These are phyloP conservation scores for Rhea americana DNA, from an alignment of 2,113 vertebrate genomes.

Conservation along the genomic window DNA sequence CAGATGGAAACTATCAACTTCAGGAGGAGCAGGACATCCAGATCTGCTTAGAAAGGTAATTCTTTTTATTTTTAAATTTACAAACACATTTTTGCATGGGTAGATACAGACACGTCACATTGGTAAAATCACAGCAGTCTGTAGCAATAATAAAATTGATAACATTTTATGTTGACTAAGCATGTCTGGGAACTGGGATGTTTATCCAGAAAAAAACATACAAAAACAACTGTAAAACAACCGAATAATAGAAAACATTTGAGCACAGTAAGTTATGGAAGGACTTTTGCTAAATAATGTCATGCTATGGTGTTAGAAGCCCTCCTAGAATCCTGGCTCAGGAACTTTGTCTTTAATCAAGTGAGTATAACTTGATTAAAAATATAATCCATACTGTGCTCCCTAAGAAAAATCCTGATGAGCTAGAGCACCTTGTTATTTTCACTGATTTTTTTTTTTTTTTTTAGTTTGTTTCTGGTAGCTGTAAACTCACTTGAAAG, in stretches of 20 bases:
- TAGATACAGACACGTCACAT: neutral
- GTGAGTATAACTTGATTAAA: neutral
- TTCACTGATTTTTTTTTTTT: neutral
- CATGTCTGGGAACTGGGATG: neutral
- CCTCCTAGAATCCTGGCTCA: neutral
- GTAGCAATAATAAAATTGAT: neutral
- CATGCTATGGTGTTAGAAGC: neutral
- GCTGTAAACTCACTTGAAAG: neutral
- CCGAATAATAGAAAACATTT: neutral
- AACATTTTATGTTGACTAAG: neutral
- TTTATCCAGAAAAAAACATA: neutral
- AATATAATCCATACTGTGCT: neutral
- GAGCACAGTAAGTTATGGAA: neutral
- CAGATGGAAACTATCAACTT: neutral
- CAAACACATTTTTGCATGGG: neutral
- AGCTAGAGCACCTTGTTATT: neutral
- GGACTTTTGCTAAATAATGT: neutral
- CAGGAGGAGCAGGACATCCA: neutral
- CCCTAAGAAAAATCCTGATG: neutral
- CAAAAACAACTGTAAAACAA: neutral
- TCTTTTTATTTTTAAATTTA: neutral
- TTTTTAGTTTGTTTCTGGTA: neutral
- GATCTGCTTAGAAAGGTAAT: neutral
- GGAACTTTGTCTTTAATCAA: neutral
- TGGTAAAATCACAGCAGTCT: neutral